Base-by-base conservation (phyloP, 2,888 invertebrate species). In the Venustoraphidia nigricollis region DNA sequence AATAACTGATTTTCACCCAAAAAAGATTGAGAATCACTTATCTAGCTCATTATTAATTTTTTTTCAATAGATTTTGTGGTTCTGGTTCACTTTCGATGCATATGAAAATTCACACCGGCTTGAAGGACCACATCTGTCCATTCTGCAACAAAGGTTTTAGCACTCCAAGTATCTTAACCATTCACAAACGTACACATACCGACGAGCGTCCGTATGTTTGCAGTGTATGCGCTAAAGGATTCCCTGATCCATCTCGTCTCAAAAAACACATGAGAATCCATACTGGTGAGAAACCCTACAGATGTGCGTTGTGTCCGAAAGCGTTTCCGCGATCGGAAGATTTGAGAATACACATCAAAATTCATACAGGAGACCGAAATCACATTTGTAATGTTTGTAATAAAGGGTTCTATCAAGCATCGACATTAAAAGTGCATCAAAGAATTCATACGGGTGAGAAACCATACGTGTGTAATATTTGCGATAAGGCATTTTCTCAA, bases 331-430 rank as follows among this genome's bases (percentile, higher is more conserved):
- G 66, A 37, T 62, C 62, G 42, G 66, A 66, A 53, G 66, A 67
- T 54, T 55, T 66, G 39, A 57, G 61, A 45, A 60, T 65, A 48
- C 66, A 67, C 47, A 54, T 65, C 41, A 66, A 66, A 57, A 64
- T 62, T 6, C 66, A 66, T 53, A 65, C 63, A 51, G 64, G 63
- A 48, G 63, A 66, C 50, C 57, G 58, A 11, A 59, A 55, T 52
- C 56, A 58, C 35, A 52, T 65, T 10, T 72, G 72, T 55, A 48
- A 55, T 10, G 65, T 63, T 8, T 77, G 77, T 57, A 61, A 66
- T 42, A 76, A 76, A 58, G 65, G 66, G 35, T 76, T 76, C 58
- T 75, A 74, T 58, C 73, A 75, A 36, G 72, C 75, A 43, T 71
- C 73, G 46, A 76, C 75, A 50, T 61, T 76, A 42, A 75, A 73